phyloP scores from a whole-genome alignment of 2,888 invertebrate species.

The Allolobophora icterica region DNA sequence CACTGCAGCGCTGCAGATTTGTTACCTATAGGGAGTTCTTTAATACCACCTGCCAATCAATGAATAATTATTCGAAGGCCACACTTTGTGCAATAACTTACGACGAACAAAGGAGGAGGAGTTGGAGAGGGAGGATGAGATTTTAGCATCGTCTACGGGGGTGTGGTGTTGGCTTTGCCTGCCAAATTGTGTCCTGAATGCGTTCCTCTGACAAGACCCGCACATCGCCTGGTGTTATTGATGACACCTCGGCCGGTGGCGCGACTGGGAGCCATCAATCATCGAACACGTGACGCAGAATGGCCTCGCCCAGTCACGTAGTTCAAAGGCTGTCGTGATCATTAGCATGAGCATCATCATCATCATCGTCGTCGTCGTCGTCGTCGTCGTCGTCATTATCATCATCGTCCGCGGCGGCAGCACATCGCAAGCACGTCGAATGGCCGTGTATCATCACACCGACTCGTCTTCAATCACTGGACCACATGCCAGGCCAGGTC shows the following conservation, averaged over 20 bases:
- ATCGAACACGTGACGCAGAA: slow-evolving; percentile 1
- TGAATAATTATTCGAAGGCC: background rate
- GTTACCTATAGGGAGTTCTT: background rate
- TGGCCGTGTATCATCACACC: background rate
- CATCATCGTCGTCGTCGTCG: background rate
- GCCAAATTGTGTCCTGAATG: background rate
- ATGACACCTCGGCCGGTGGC: slow-evolving; percentile 3
- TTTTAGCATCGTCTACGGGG: background rate
- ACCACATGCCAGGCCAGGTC: background rate
- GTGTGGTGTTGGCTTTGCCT: background rate
- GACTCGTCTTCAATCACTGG: background rate
- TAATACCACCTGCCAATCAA: background rate
- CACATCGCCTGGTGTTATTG: background rate
- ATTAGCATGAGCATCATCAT: background rate
- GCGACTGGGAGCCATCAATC: slow-evolving; percentile 9
- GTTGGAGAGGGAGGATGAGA: background rate
- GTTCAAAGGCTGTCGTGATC: background rate
- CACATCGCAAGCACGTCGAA: background rate
- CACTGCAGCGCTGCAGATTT: background rate
- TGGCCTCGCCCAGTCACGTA: background rate
- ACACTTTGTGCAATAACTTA: background rate
- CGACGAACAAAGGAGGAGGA: too few relatives aligned
- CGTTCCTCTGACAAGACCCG: background rate
- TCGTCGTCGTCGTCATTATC: background rate
- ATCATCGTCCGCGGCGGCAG: background rate